A percentile compares a stretch with the other conserved stretches of the same genome.
Evolutionary conservation across 2,113 vertebrate genomes (phyloP).

Genomic region (Micronycteris hirsuta): DNA sequence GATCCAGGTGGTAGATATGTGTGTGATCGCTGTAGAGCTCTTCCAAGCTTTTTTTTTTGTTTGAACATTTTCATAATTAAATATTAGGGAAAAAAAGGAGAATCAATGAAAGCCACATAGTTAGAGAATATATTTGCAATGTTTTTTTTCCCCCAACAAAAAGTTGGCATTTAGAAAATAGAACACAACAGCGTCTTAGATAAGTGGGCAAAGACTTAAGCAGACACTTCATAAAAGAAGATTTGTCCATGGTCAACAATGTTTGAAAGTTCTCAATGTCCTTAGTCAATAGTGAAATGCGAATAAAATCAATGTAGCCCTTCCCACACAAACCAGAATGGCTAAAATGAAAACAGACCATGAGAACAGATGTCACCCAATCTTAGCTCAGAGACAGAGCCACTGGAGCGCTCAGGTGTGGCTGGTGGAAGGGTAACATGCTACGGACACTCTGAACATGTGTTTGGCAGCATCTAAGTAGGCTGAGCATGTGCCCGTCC

Average conservation of each 20-base stretch:
- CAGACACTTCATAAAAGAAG: neutral
- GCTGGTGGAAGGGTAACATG: fast-evolving
- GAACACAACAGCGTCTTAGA: neutral
- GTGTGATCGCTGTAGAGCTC: neutral
- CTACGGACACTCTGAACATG: fast-evolving
- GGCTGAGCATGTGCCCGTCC: neutral
- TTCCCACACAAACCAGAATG: neutral
- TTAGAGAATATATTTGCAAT: neutral
- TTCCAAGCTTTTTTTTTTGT: neutral
- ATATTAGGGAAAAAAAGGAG: neutral
- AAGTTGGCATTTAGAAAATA: neutral
- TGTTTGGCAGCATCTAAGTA: neutral
- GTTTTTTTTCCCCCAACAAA: neutral
- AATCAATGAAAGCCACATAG: neutral
- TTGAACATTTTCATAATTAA: neutral
- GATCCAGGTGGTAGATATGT: neutral
- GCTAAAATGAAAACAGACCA: neutral
- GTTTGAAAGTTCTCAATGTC: neutral
- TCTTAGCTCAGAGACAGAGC: neutral
- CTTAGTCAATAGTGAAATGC: neutral
- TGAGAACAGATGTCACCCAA: neutral
- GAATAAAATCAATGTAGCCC: neutral
- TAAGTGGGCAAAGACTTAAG: neutral
- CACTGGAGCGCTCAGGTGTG: fast-evolving
- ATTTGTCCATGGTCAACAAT: fast-evolving